Conservation (phyloP, 2,888 invertebrate genomes). For the Lamellibrachia satsuma region DNA sequence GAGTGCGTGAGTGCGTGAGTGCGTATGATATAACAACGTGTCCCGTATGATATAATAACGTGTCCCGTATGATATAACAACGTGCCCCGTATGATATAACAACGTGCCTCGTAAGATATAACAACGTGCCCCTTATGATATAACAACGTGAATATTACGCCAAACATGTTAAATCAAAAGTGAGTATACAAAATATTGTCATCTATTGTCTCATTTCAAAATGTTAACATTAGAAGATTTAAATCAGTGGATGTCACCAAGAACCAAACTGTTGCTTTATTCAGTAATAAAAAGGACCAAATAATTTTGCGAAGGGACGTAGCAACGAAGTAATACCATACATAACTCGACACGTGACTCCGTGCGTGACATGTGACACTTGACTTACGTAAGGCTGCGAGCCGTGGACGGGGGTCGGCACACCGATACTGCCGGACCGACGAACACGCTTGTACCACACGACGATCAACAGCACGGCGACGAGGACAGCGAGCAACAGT, state of each 20-base stretch:
- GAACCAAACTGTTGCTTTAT: neutral
- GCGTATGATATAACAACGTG: no score
- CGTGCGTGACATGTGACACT: neutral
- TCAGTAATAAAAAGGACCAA: neutral
- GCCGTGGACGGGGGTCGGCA: neutral
- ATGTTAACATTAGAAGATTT: neutral
- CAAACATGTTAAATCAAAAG: neutral
- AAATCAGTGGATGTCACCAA: neutral
- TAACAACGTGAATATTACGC: no score
- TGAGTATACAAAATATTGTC: neutral
- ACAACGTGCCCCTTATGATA: no score
- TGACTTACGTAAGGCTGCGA: neutral
- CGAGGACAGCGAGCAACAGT: neutral
- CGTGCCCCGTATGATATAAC: no score
- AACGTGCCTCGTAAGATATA: no score
- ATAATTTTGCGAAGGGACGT: neutral
- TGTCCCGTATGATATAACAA: no score
- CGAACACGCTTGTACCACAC: conserved; percentile 1
- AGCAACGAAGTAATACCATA: neutral
- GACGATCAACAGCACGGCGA: neutral
- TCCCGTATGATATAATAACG: no score
- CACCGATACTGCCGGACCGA: neutral
- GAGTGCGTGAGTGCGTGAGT: no score
- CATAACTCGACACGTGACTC: neutral
- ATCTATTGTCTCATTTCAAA: neutral